Base-by-base conservation (phyloP, 2,797 vertebrate genomes). In the Emys orbicularis region DNA sequence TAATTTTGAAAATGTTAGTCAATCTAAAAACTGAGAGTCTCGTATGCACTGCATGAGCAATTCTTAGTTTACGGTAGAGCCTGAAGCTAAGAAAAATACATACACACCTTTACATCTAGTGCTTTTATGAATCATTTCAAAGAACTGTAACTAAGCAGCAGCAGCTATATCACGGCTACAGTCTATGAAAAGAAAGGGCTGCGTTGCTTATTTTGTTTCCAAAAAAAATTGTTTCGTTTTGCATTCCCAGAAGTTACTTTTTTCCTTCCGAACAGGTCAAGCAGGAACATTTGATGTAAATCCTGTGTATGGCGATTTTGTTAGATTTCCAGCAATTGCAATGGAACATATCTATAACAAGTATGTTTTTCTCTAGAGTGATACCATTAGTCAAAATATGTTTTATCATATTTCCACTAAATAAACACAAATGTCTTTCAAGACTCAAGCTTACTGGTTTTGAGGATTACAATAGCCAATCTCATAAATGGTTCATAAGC, bases 291-390 rank as follows among this genome's bases (percentile, higher is more conserved):
- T 97, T 97, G 97, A 97, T 98, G 93, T 97, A 98, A 98, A 96
- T 93, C 94, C 96, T 97, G 95, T 98, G 97, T 97, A 97, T 96
- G 96, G 96, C 82, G 83, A 85, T 97, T 97, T 83, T 96, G 96
- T 96, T 93, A 13, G 93, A 95, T 96, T 98, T 98, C 96, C 96
- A 98, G 93, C 97, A 97, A 96, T 96, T 97, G 93, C 96, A 97
- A 93, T 97, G 97, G 97, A 97, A 98, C 96, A 97, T 96, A 97
- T 96, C 98, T 98, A 95, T 97, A 98, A 98, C 94, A 97, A 98
- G 95, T 95, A 86, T 96, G 95, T 94, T 97, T 97, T 98, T 95
- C 97, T 97, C 96, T 94, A 79, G 97, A 95, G 96, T 88, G 95
- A 97, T 94, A 92, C 81, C 92, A 95, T 97, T 98, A 98, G 96